Conservation (phyloP, 2,113 vertebrate genomes). For the Alaudala cheleensis region DNA sequence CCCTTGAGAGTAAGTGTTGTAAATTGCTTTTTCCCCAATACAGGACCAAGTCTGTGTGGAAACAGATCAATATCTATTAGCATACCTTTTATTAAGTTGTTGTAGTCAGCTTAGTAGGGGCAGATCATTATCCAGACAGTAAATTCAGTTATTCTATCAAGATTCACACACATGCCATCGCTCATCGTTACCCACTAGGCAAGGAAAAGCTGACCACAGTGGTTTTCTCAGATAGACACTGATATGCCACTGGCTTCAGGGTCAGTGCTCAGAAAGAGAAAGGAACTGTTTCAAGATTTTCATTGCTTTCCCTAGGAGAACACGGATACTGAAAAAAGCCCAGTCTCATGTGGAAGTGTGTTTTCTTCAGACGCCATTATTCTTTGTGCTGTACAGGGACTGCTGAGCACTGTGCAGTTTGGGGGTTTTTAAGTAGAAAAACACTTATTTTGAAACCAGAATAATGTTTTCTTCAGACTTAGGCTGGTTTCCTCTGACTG, state of each 20-base stretch:
- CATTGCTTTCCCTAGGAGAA: not conserved
- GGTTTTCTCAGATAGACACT: not conserved
- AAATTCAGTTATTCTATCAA: not conserved
- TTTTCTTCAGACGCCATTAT: too few relatives aligned
- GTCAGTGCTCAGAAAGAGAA: not conserved
- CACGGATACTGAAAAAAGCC: not conserved
- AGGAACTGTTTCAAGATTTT: not conserved
- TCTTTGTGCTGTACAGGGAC: not conserved
- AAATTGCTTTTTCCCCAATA: not conserved
- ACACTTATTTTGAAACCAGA: not conserved
- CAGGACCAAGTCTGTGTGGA: not conserved
- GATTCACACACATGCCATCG: not conserved
- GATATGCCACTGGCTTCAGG: not conserved
- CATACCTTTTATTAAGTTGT: not conserved
- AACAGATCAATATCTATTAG: not conserved
- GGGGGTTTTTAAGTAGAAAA: not conserved
- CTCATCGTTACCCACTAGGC: fast-evolving
- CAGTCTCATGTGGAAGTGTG: not conserved
- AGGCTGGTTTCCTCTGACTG: not conserved
- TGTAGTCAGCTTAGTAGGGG: not conserved
- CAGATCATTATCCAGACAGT: not conserved
- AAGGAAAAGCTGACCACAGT: not conserved
- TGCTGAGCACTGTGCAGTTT: not conserved
- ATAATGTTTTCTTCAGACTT: not conserved
- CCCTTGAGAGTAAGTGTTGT: not conserved